Evolutionary conservation across 2,113 vertebrate species (phyloP).

Genomic region (Capra hircus): DNA sequence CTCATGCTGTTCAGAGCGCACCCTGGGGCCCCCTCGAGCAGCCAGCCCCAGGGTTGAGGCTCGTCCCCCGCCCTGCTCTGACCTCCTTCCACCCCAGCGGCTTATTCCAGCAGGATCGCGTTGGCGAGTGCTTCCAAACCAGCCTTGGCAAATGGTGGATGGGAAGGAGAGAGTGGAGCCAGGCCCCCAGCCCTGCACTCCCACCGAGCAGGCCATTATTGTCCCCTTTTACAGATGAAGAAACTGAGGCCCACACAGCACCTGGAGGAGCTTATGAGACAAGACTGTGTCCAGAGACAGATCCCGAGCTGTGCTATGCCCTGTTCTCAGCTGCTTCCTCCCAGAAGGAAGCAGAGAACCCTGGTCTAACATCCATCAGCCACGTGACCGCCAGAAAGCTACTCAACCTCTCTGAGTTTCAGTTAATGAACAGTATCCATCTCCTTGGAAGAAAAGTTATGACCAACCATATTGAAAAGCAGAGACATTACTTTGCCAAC

Average conservation of each 20-base stretch:
- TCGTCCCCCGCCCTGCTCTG: background rate
- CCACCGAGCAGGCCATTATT: background rate
- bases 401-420: background rate
- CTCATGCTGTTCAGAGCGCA: background rate
- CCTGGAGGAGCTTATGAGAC: rapidly evolving
- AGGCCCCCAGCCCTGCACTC: too few relatives aligned
- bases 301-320: rapidly evolving
- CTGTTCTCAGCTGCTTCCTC: background rate
- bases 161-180: background rate
- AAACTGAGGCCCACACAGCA: background rate
- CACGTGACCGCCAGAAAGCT: rapidly evolving
- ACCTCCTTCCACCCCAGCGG: background rate
- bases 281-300: too few relatives aligned
- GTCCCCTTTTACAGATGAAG: background rate
- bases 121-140: background rate
- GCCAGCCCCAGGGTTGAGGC: background rate
- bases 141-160: background rate
- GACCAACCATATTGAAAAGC: background rate
- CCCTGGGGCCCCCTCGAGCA: background rate
- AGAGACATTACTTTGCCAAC: background rate
- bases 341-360: background rate
- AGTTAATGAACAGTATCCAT: background rate
- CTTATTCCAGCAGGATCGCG: background rate
- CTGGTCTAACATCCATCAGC: too few relatives aligned
- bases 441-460: background rate